Evolutionary conservation across 1,140 invertebrate genomes (phyloP).

Genomic region (Galleria mellonella): DNA sequence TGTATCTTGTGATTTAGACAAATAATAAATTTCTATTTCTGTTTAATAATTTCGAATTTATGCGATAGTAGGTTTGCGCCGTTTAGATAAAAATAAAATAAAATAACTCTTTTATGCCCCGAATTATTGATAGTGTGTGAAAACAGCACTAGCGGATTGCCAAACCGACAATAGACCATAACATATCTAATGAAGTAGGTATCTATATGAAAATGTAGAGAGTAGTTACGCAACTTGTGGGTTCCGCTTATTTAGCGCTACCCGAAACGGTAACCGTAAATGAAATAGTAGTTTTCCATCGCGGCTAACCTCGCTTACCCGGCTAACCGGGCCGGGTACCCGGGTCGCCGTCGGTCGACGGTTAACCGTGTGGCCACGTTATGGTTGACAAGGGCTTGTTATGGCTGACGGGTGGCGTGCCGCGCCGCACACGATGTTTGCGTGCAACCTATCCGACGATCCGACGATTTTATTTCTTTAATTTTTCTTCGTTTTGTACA

Average conservation of each 20-base stretch:
- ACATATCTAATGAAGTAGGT: too few relatives aligned
- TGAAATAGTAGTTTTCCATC: constrained; percentile 68
- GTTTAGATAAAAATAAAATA: too few relatives aligned
- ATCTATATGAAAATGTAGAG: too few relatives aligned
- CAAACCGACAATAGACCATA: too few relatives aligned
- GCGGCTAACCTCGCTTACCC: constrained; percentile 30
- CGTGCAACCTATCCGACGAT: constrained; percentile 19
- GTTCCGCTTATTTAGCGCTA: constrained; percentile 53
- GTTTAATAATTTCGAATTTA: too few relatives aligned
- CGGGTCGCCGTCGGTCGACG: constrained; percentile 29
- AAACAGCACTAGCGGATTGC: too few relatives aligned
- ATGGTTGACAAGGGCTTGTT: constrained; percentile 68
- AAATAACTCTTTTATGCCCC: too few relatives aligned
- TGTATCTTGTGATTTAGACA: too few relatives aligned
- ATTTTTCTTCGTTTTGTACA: too few relatives aligned
- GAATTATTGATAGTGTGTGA: too few relatives aligned
- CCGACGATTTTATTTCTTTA: neutral
- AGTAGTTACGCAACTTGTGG: constrained; percentile 36
- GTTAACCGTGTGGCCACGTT: constrained; percentile 53
- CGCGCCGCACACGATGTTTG: constrained; percentile 17
- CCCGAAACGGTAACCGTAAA: constrained; percentile 63
- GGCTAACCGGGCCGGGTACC: constrained; percentile 40
- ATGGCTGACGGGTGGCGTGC: constrained; percentile 27
- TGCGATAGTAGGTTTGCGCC: too few relatives aligned
- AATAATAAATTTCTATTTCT: too few relatives aligned